These are phyloP conservation scores for Acinonyx jubatus DNA, from an alignment of 2,113 vertebrate species.

Conservation along the genomic window DNA sequence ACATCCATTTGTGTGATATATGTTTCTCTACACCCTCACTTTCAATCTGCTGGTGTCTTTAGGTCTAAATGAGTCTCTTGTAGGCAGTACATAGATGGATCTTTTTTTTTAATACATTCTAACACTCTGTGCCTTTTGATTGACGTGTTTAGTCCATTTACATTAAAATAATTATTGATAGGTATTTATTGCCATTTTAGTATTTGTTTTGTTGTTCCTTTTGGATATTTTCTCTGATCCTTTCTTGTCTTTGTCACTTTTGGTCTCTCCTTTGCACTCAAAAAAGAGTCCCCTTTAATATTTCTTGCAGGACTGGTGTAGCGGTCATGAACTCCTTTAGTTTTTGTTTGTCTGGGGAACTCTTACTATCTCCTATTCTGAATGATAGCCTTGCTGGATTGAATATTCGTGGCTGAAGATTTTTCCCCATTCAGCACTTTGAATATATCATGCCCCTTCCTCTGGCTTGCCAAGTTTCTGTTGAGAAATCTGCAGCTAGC, in stretches of 20 bases:
- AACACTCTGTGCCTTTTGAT: neutral
- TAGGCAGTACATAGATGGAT: neutral
- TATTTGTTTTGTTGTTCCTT: neutral
- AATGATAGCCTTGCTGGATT: neutral
- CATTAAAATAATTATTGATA: neutral
- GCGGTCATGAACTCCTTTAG: neutral
- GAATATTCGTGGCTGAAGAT: neutral
- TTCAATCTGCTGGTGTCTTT: neutral
- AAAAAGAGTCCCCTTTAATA: neutral
- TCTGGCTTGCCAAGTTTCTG: neutral
- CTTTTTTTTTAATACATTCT: neutral
- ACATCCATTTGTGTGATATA: neutral
- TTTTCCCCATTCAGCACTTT: neutral
- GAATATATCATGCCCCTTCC: neutral
- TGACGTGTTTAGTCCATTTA: neutral
- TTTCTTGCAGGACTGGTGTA: neutral
- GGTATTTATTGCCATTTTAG: neutral
- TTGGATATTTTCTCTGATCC: neutral
- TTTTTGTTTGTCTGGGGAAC: neutral
- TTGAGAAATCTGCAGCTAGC: neutral
- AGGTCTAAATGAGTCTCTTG: neutral
- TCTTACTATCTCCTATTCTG: neutral
- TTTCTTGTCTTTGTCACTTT: neutral
- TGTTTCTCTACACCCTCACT: neutral
- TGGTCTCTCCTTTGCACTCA: neutral